A percentile compares a stretch with the other conserved stretches of the same genome.
Evolutionary conservation across 2,113 vertebrate species (phyloP).

Genomic region (Seriola aureovittata): DNA sequence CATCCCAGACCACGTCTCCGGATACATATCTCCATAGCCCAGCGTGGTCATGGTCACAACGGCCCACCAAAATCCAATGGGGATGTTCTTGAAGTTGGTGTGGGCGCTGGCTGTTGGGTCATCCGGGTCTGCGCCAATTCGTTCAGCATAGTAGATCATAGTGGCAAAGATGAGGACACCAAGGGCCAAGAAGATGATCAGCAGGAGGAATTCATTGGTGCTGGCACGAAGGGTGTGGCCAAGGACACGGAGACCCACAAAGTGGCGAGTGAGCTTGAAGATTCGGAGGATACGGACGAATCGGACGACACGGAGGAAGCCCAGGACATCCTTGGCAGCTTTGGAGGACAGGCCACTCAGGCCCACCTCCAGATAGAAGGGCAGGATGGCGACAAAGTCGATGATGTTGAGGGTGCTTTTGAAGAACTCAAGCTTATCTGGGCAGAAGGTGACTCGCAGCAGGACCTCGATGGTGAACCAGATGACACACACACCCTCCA

Average conservation of each 20-base stretch:
- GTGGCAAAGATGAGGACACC: conserved; percentile 97
- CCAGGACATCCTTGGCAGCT: conserved; percentile 96
- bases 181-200: conserved; percentile 96
- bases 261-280: conserved; percentile 96
- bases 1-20: conserved; percentile 98
- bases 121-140: conserved; percentile 91
- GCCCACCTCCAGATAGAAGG: conserved; percentile 95
- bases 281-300: conserved; percentile 96
- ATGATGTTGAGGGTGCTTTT: conserved; percentile 97
- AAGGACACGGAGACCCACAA: conserved; percentile 92
- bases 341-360: conserved; percentile 93
- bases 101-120: conserved; percentile 92
- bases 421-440: conserved; percentile 94
- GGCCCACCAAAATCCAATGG: conserved; percentile 98
- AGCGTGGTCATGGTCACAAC: conserved; percentile 97
- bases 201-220: conserved; percentile 96
- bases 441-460: conserved; percentile 94
- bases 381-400: conserved; percentile 96
- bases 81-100: conserved; percentile 97
- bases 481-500: conserved; percentile 96
- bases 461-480: conserved; percentile 99
- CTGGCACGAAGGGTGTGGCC: conserved; percentile 95
- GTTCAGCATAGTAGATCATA: conserved; percentile 97
- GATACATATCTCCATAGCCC: conserved; percentile 98
- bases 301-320: conserved; percentile 92